Base-by-base conservation (phyloP, 2,113 vertebrate genomes). In the Nestor notabilis region DNA sequence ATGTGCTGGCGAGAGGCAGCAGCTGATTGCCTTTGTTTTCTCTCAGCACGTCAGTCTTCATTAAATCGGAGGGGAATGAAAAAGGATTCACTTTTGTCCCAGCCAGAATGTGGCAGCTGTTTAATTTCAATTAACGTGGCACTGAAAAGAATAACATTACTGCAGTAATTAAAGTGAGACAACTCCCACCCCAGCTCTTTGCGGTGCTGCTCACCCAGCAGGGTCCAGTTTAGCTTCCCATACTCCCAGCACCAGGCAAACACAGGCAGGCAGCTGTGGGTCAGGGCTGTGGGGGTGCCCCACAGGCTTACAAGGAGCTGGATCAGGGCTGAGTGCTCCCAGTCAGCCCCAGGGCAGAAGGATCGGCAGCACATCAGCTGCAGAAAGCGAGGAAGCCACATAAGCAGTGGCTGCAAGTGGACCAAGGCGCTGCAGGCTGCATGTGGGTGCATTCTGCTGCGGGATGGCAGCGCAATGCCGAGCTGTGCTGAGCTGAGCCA, bases 71-170 rank as follows among this genome's bases (percentile, higher is more conserved):
- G 64, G 68, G 78, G 65, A 93, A 91, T 92, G 83, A 88, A 95
- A 95, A 94, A 92, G 79, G 92, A 93, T 93, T 92, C 94, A 94
- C 97, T 97, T 97, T 97, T 96, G 91, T 97, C 79, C 91, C 88
- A 88, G 90, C 60, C 83, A 90, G 93, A 97, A 96, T 1, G 49
- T 64, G 46, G 97, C 97, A 97, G 96, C 97, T 97, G 95, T 97
- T 97, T 98, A 96, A 97, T 98, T 97, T 98, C 97, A 97, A 97
- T 98, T 98, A 98, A 95, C 77, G 88, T 92, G 93, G 90, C 84
- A 89, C 90, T 87, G 96, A 96, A 95, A 97, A 93, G 93, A 97
- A 94, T 96, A 96, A 94, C 95, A 95, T 77, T 88, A 87, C 25
- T 53, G 83, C 72, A 97, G 94, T 97, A 97, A 98, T 98, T 97